phyloP scores from a whole-genome alignment of 1,140 invertebrate species.

The Eupeodes corollae region DNA sequence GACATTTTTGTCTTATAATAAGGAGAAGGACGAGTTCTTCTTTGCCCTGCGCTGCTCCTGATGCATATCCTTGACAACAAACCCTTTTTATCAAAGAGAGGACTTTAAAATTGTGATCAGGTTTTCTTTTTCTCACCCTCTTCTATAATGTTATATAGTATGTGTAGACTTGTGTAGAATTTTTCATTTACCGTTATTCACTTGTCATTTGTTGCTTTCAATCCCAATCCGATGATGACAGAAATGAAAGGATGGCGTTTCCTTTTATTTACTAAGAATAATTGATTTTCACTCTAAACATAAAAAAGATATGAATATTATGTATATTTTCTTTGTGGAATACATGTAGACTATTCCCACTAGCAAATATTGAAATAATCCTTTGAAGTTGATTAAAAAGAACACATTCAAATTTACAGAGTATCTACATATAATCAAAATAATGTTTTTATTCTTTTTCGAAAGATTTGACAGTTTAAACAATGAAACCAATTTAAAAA shows the following conservation, averaged over 20 bases:
- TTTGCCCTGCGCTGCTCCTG: too few relatives aligned
- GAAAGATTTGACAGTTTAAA: too few relatives aligned
- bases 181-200: background rate
- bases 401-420: too few relatives aligned
- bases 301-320: background rate
- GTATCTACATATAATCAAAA: too few relatives aligned
- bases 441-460: too few relatives aligned
- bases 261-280: background rate
- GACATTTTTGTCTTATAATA: conserved; percentile 3
- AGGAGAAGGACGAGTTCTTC: background rate
- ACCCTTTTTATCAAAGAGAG: background rate
- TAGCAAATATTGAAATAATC: too few relatives aligned
- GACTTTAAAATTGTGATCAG: background rate
- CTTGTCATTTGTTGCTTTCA: background rate
- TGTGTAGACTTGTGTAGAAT: conserved; percentile 23
- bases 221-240: background rate
- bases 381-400: too few relatives aligned
- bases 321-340: background rate
- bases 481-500: too few relatives aligned
- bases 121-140: conserved; percentile 27
- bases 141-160: conserved; percentile 15
- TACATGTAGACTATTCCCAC: background rate
- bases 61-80: background rate
- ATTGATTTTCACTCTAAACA: background rate
- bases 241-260: background rate